These are phyloP conservation scores for Eurosta solidaginis DNA, from an alignment of 1,140 invertebrate genomes.

Conservation along the genomic window DNA sequence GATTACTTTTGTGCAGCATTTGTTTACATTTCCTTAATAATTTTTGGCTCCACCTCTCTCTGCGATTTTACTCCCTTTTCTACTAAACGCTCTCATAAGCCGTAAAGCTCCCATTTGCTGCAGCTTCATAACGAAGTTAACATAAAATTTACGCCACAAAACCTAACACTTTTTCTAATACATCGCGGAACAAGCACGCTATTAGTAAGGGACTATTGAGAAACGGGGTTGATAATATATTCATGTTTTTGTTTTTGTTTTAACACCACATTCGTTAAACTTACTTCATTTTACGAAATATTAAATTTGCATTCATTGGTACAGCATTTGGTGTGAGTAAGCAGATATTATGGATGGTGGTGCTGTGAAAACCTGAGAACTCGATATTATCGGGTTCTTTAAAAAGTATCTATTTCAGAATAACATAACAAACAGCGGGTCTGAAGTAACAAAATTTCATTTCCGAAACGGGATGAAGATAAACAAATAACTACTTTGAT, in stretches of 20 bases:
- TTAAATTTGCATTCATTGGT: not conserved
- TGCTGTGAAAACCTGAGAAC: too few relatives aligned
- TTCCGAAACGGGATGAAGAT: too few relatives aligned
- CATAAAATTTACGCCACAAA: not conserved
- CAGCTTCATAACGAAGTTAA: not conserved
- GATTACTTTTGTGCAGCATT: constrained; percentile 1
- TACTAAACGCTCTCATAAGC: too few relatives aligned
- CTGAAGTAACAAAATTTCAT: too few relatives aligned
- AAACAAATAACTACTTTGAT: too few relatives aligned
- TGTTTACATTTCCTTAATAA: not conserved
- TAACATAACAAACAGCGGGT: too few relatives aligned
- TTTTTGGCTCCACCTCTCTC: not conserved
- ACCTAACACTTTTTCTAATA: not conserved
- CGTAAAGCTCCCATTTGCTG: not conserved
- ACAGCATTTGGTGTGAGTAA: not conserved
- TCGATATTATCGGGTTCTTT: too few relatives aligned
- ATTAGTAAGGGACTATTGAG: not conserved
- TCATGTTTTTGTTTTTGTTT: not conserved
- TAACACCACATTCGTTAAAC: not conserved
- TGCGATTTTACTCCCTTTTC: not conserved
- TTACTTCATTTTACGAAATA: not conserved
- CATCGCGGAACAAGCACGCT: not conserved
- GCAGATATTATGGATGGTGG: not conserved
- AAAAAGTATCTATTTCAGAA: too few relatives aligned
- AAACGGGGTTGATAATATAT: constrained; percentile 6